Evolutionary conservation across 23 tunicate genomes (phyloP), one percentile per base, ranked within the genome.

Genomic region (Pegea sp.): DNA sequence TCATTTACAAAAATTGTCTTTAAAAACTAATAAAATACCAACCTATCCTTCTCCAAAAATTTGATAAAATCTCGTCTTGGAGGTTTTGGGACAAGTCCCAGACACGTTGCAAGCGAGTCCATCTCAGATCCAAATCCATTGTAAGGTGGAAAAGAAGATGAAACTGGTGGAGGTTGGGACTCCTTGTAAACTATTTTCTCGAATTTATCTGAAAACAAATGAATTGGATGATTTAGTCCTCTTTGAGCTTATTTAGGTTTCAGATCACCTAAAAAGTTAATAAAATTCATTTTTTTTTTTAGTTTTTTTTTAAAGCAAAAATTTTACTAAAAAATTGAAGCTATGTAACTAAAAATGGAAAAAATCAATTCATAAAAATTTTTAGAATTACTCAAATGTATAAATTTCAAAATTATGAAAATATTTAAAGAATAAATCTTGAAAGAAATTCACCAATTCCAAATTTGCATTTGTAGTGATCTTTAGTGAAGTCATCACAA

Each of bases 41-140:
- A 91, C 99, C 99, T 91, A 62, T 91, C 99, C 24, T 62, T 68
- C 57, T 78, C 93, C 92, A 91, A 72, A 57, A 91, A 91, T 54
- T 91, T 91, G 74, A 91, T 81, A 67, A 91, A 91, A 50, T 91
- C 99, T 22, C 76, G 43, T 65, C 73, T 78, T 0, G 99, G 99
- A 21, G 99, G 99, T 48, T 91, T 72, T 2, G 99, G 99, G 31
- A 91, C 72, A 34, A 91, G 64, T 0, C 92, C 73, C 84, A 72
- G 66, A 62, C 92, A 78, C 31, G 93, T 72, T 58, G 86, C 69
- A 3, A 91, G 64, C 1, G 99, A 78, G 56, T 91, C 99, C 51
- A 78, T 86, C 34, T 78, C 93, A 0, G 86, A 72, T 31, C 99
- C 99, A 53, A 91, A 91, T 64, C 99, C 99, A 34, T 78, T 78